These are phyloP conservation scores for Phalacrocorax carbo DNA, from an alignment of 2,113 vertebrate species.

Conservation along the genomic window DNA sequence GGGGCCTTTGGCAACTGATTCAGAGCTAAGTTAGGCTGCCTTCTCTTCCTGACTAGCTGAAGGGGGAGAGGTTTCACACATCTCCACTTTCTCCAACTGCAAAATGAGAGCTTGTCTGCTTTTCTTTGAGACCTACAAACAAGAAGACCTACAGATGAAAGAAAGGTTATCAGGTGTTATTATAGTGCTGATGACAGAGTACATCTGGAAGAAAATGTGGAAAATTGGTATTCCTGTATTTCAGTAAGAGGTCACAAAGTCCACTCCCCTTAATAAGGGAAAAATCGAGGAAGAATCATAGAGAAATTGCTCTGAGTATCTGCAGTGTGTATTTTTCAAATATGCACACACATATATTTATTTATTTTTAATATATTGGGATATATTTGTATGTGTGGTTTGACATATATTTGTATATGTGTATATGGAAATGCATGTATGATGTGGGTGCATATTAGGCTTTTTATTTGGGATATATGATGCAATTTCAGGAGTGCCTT, in stretches of 20 bases:
- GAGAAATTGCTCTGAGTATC: neutral
- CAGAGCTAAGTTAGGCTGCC: neutral
- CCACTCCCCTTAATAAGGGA: neutral
- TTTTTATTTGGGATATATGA: neutral
- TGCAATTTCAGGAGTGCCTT: neutral
- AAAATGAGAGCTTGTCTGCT: neutral
- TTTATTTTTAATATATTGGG: neutral
- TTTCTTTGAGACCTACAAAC: neutral
- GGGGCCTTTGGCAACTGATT: neutral
- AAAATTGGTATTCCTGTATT: neutral
- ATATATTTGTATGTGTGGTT: fast-evolving
- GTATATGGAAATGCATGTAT: neutral
- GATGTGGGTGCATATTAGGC: neutral
- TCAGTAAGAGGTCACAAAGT: neutral
- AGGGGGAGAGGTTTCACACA: neutral
- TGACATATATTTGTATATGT: neutral
- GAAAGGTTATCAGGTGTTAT: neutral
- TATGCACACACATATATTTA: neutral
- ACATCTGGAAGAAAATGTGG: neutral
- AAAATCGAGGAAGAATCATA: neutral
- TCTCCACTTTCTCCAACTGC: neutral
- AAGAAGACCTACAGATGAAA: neutral
- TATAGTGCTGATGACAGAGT: neutral
- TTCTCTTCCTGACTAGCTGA: neutral
- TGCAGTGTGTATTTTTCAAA: neutral